phyloP scores from a whole-genome alignment of 1,140 invertebrate species.

The Diorhabda carinulata region DNA sequence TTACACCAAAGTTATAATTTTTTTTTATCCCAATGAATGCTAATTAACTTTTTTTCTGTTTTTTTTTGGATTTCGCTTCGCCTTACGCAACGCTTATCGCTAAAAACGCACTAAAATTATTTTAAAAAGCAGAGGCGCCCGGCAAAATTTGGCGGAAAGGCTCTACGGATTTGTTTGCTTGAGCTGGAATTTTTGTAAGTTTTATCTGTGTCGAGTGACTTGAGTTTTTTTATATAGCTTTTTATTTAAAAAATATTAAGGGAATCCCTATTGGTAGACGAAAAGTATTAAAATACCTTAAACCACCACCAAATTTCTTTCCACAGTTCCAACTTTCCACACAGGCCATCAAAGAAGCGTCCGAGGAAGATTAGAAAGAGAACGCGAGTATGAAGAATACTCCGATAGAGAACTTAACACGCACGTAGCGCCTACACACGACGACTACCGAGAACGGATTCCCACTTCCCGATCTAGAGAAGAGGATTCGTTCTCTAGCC shows the following conservation, averaged over 20 bases:
- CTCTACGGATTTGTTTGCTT: conserved; percentile 46
- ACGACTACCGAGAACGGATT: conserved; percentile 42
- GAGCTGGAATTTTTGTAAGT: conserved; percentile 34
- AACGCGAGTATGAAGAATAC: conserved; percentile 50
- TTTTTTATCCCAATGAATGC: background rate
- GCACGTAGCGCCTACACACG: conserved; percentile 35
- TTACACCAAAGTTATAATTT: too few species aligned
- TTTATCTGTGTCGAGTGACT: conserved; percentile 2
- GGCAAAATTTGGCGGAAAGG: conserved; percentile 46
- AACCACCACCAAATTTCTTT: conserved; percentile 12
- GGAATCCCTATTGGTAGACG: too few species aligned
- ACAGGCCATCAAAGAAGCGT: conserved; percentile 38
- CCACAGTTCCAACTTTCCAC: conserved; percentile 42
- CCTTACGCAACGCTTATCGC: conserved; percentile 39
- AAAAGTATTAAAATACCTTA: background rate
- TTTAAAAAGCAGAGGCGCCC: conserved; percentile 38
- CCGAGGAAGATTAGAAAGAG: conserved; percentile 44
- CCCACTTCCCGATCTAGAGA: conserved; percentile 33
- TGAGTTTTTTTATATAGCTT: background rate
- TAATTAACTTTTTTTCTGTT: conserved; percentile 37
- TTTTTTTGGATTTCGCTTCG: conserved; percentile 41
- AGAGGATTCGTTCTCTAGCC: conserved; percentile 50
- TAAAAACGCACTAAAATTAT: conserved; percentile 32
- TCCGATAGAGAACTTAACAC: conserved; percentile 38
- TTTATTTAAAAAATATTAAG: too few species aligned